Percentiles rank a stretch among this genome's conserved stretches.
phyloP scores from a whole-genome alignment of 64 coral and sea anemone species.

The Montipora cactus region DNA sequence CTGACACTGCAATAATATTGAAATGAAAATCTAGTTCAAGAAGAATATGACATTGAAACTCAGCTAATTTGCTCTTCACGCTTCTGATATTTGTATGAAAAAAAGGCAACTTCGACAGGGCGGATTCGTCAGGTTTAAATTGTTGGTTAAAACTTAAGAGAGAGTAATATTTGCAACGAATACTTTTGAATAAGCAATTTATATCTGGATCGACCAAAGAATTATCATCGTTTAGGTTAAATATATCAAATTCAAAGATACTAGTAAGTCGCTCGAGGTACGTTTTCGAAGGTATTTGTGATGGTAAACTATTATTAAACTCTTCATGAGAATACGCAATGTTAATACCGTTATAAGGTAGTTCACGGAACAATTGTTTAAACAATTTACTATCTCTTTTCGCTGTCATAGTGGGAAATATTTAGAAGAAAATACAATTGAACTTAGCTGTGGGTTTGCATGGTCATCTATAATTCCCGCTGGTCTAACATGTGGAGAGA shows the following conservation, averaged over 20 bases:
- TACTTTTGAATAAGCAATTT: background rate
- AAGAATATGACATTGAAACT: background rate
- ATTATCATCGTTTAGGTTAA: background rate
- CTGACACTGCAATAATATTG: conserved; percentile 15
- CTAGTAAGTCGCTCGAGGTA: conserved; percentile 1
- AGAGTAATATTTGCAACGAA: background rate
- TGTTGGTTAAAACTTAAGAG: background rate
- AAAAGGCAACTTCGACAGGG: background rate
- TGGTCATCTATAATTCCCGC: no score
- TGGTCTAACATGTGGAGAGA: no score
- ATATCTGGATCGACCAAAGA: background rate
- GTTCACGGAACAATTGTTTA: background rate
- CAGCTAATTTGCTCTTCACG: background rate
- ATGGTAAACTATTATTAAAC: conserved; percentile 39
- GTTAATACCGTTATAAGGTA: conserved; percentile 27
- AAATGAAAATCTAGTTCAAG: conserved; percentile 1
- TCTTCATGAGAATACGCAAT: background rate
- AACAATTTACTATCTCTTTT: no score
- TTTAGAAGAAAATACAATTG: no score
- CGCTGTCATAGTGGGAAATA: no score
- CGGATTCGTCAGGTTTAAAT: background rate
- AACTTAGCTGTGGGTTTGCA: no score
- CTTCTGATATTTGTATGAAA: background rate
- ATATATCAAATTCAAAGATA: conserved; percentile 23
- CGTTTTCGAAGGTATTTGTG: background rate